Base-by-base conservation (phyloP, 2,888 invertebrate genomes). In the Callyntrura guangdongensis region DNA sequence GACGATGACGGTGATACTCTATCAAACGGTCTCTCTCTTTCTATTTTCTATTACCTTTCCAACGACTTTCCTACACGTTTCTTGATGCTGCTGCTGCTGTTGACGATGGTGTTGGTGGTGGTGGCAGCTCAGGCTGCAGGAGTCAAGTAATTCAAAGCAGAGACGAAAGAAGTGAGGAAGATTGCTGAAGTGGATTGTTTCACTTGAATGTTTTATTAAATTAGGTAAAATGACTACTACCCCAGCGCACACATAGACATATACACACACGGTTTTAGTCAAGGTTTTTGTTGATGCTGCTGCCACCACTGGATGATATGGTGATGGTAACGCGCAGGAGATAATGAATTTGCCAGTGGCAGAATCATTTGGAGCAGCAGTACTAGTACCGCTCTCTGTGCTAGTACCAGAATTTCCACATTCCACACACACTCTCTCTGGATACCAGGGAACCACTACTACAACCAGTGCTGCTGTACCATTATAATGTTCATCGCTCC, bases 201-300 rank as follows among this genome's bases (percentile, higher is more conserved):
- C 67, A 88, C 87, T 69, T 88, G 81, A 81, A 88, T 88, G 81
- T 88, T 88, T 88, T 88, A 88, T 88, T 88, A 88, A 88, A 88
- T 88, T 88, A 82, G 81, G 81, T 82, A 69, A 82, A 87, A 87
- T 67, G 69, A 88, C 87, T 81, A 82, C 81, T 36, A 79, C 47
- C 14, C 59, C 17, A 59, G n/a, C 17, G n/a, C 59, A 59, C 17
- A n/a, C n/a, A n/a, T n/a, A n/a, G n/a, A n/a, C n/a, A n/a, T n/a
- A n/a, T n/a, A n/a, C 36, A 36, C 36, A 11, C 59, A 59, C 59
- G 17, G 17, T 59, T 53, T 53, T 17, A 17, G n/a, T 17, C 59
- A 59, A 59, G 59, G 17, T 59, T 59, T 59, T 4, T 17, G 59
- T 59, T 59, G 17, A 6, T 36, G 36, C 6, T 36, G 36, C 36